Evolutionary conservation across 2,888 invertebrate species (phyloP).

Genomic region (Lomographa bimaculata): DNA sequence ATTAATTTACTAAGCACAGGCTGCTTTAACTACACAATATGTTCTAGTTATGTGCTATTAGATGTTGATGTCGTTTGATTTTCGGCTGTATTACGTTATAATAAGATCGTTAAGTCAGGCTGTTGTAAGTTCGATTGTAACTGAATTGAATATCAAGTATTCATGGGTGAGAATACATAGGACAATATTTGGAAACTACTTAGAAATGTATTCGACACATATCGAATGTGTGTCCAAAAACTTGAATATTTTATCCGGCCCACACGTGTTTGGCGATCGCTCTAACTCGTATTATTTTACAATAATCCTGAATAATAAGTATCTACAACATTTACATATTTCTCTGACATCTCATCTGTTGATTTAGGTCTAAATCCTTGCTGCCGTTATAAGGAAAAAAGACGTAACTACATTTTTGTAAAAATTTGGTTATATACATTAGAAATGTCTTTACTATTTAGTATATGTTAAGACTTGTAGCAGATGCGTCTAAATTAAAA

Average conservation of each 20-base stretch:
- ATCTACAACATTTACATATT: no score
- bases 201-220: conserved; percentile 26
- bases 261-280: conserved; percentile 24
- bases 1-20: conserved; percentile 28
- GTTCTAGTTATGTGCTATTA: conserved; percentile 3
- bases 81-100: conserved; percentile 1
- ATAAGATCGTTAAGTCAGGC: background rate
- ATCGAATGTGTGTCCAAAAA: conserved; percentile 17
- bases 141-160: conserved; percentile 23
- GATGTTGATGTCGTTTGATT: background rate
- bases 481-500: no score
- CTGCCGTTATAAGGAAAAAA: no score
- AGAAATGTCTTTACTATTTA: no score
- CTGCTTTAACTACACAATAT: conserved; percentile 20
- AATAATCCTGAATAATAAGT: no score
- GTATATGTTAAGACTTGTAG: no score
- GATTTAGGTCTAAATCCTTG: no score
- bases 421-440: no score
- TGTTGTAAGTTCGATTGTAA: conserved; percentile 4
- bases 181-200: conserved; percentile 28
- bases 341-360: no score
- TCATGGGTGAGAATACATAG: conserved; percentile 19
- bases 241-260: conserved; percentile 33
- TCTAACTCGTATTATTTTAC: conserved; percentile 8
- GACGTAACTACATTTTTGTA: no score